phyloP scores from a whole-genome alignment of 2,797 vertebrate species.

The Molossus molossus region DNA sequence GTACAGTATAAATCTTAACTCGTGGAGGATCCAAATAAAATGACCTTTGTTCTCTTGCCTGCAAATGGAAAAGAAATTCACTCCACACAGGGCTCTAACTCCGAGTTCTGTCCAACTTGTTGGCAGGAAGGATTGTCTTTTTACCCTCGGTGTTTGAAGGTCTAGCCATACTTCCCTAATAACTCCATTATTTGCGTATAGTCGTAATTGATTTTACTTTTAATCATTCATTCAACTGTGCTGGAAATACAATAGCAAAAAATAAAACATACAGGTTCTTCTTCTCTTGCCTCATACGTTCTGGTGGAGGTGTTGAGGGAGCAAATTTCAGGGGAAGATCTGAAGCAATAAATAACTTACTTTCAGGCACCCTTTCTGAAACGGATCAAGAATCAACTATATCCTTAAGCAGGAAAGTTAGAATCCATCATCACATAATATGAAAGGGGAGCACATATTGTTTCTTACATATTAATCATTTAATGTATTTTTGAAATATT shows the following conservation, averaged over 20 bases:
- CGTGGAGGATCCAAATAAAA: not conserved
- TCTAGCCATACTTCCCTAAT: not conserved
- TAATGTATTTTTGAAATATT: not conserved
- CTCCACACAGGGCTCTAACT: not conserved
- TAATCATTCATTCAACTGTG: not conserved
- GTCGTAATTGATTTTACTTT: not conserved
- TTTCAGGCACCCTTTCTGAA: constrained; percentile 9
- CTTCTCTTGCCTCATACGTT: not conserved
- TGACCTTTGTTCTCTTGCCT: not conserved
- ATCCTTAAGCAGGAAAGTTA: not conserved
- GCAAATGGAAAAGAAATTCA: not conserved
- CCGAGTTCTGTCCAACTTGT: not conserved
- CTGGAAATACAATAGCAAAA: not conserved
- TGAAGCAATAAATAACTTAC: not conserved
- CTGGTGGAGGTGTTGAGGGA: not conserved
- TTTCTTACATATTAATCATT: not conserved
- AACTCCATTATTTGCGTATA: not conserved
- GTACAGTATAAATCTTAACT: not conserved
- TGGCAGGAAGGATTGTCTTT: not conserved
- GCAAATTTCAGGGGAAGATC: not conserved
- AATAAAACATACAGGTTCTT: not conserved
- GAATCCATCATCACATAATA: not conserved
- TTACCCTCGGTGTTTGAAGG: not conserved
- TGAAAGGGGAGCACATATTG: not conserved
- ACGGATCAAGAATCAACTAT: not conserved